Base-by-base conservation (phyloP, 2,888 invertebrate species). In the Ditula angustiorana region DNA sequence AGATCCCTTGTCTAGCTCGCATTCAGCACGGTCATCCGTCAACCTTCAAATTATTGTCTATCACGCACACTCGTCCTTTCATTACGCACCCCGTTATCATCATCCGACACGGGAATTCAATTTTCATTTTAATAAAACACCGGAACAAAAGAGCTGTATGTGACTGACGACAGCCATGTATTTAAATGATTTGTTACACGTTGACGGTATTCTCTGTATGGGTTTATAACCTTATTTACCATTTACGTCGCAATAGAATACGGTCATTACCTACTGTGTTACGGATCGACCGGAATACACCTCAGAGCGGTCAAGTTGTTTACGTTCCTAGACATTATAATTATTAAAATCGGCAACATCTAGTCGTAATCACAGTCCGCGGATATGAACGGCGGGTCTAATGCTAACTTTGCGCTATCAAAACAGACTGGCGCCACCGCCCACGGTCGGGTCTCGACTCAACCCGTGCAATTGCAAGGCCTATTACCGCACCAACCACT, bases 111-210 rank as follows among this genome's bases (percentile, higher is more conserved):
- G 83, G 75, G 80, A 84, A 86, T 88, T 83, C 87, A 87, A 88
- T 87, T 86, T 87, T 81, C 76, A 86, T 86, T 88, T 86, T 80
- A 83, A 85, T 85, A 85, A 86, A n/a, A 83, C 81, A 82, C 75
- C 76, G 70, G 72, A 76, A 82, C 71, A 74, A 72, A 74, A 69
- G 67, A 82, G 76, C 73, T 77, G 77, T 85, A 81, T 81, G 75
- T 75, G 78, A 71, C 79, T 74, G 80, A 70, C 76, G 74, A 72
- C 72, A 71, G 69, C 71, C 70, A 69, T 47, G 69, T 53, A 67
- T 69, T 68, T 57, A 67, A 70, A 67, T 74, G 70, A 71, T 72
- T 75, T 73, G 71, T 71, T 71, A 61, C 61, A 53, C 65, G 59
- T 23, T n/a, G 28, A 13, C 5, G 8, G 10, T 16, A 62, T 44